Percentiles rank a stretch among this genome's conserved stretches.
These are phyloP conservation scores for Penaeus chinensis DNA, from an alignment of 1,140 invertebrate species.

Conservation along the genomic window DNA sequence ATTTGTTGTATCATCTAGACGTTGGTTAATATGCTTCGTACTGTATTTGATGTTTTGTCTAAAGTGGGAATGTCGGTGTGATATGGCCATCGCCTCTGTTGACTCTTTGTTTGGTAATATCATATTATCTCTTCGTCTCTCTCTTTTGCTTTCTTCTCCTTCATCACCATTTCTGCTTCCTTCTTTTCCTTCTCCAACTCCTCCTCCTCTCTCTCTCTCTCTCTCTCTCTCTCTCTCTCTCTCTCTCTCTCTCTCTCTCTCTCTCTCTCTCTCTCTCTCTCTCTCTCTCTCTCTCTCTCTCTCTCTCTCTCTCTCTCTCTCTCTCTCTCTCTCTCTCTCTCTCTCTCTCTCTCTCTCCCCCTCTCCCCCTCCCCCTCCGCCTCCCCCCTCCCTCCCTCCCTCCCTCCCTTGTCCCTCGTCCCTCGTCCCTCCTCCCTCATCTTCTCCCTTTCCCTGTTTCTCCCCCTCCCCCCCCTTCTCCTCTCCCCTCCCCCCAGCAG, in stretches of 20 bases:
- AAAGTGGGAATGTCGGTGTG: too few species aligned
- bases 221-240: too few species aligned
- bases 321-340: neutral
- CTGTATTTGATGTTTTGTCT: too few species aligned
- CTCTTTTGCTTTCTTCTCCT: too few species aligned
- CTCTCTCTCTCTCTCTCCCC: constrained; percentile 12
- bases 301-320: constrained; percentile 53
- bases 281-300: neutral
- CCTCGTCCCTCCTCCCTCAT: neutral
- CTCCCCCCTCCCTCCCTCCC: neutral
- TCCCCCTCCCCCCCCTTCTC: neutral
- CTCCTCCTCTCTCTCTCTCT: neutral
- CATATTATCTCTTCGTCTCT: too few species aligned
- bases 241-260: too few species aligned
- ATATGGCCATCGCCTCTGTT: too few species aligned
- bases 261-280: neutral
- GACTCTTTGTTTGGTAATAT: too few species aligned
- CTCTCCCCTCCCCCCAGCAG: neutral
- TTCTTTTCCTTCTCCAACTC: neutral
- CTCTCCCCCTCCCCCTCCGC: neutral
- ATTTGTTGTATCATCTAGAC: too few species aligned
- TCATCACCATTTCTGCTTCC: neutral
- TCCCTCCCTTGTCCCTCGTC: neutral
- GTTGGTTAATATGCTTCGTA: too few species aligned
- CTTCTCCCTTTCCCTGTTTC: neutral